Conservation (phyloP, 2,797 vertebrate species). For the Mus minutoides region DNA sequence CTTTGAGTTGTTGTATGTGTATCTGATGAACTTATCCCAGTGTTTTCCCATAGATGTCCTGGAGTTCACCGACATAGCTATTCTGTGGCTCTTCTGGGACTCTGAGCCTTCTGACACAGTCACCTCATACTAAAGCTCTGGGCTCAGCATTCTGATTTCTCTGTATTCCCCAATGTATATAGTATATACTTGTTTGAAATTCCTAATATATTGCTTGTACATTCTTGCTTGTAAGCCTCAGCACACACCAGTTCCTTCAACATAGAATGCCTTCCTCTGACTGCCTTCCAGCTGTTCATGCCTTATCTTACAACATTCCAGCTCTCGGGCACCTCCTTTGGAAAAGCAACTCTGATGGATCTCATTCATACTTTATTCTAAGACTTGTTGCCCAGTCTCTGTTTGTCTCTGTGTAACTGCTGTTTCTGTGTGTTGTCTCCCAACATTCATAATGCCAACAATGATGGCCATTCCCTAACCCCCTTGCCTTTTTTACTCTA, state of each 20-base stretch:
- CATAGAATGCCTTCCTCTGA: constrained; percentile 38
- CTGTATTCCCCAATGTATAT: constrained; percentile 61
- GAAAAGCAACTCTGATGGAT: constrained; percentile 30
- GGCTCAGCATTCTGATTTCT: constrained; percentile 67
- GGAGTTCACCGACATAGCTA: constrained; percentile 38
- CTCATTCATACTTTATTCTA: constrained; percentile 30
- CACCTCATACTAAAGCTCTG: constrained; percentile 59
- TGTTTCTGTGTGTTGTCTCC: constrained; percentile 43
- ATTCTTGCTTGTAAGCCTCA: constrained; percentile 68
- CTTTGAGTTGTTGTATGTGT: not conserved
- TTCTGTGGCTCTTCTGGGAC: not conserved
- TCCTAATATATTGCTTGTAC: constrained; percentile 69
- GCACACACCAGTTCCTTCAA: constrained; percentile 26
- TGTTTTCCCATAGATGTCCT: constrained; percentile 14
- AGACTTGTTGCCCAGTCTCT: constrained; percentile 7
- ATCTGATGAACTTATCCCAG: constrained; percentile 38
- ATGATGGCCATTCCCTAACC: not conserved
- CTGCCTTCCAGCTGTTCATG: not conserved
- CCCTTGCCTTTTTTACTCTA: constrained; percentile 18
- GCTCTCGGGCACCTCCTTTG: constrained; percentile 23
- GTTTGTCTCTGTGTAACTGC: constrained; percentile 40
- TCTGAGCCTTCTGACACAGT: constrained; percentile 38
- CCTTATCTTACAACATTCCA: constrained; percentile 53
- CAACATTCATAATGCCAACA: not conserved
- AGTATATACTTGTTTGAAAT: constrained; percentile 66